A percentile compares a stretch with the other conserved stretches of the same genome.
Conservation (phyloP, 1,140 invertebrate genomes). For the Mactra quadrangularis region DNA sequence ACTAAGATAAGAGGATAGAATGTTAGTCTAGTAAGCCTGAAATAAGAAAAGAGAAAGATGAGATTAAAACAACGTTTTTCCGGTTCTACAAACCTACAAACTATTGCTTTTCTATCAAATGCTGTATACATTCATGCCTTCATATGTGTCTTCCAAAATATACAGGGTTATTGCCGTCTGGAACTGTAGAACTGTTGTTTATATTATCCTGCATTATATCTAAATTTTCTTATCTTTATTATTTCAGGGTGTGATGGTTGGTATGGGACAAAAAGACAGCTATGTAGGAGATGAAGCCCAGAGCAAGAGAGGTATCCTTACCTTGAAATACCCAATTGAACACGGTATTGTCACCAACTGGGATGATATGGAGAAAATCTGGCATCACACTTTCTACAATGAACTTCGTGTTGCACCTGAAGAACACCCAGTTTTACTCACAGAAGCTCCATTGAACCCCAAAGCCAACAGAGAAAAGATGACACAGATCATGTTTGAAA, state of each 20-base stretch:
- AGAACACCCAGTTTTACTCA: conserved; percentile 83
- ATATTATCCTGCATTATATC: too few species aligned
- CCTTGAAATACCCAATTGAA: conserved; percentile 95
- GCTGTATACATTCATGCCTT: too few species aligned
- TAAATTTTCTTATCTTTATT: too few species aligned
- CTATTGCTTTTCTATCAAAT: too few species aligned
- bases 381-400: conserved; percentile 91
- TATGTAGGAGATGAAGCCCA: conserved; percentile 99
- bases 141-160: too few species aligned
- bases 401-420: conserved; percentile 95
- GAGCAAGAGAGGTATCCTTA: conserved; percentile 91
- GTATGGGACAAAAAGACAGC: conserved; percentile 99
- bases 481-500: conserved; percentile 98
- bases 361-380: conserved; percentile 96
- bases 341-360: conserved; percentile 87
- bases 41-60: too few species aligned
- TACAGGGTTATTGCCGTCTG: too few species aligned
- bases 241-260: conserved; percentile 95
- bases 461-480: conserved; percentile 91
- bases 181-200: too few species aligned
- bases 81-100: too few species aligned
- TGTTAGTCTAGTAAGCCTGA: too few species aligned
- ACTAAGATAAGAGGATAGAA: too few species aligned
- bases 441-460: conserved; percentile 86
- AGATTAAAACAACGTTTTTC: too few species aligned